These are phyloP conservation scores for Barnardius zonarius DNA, from an alignment of 2,113 vertebrate genomes.

Conservation along the genomic window DNA sequence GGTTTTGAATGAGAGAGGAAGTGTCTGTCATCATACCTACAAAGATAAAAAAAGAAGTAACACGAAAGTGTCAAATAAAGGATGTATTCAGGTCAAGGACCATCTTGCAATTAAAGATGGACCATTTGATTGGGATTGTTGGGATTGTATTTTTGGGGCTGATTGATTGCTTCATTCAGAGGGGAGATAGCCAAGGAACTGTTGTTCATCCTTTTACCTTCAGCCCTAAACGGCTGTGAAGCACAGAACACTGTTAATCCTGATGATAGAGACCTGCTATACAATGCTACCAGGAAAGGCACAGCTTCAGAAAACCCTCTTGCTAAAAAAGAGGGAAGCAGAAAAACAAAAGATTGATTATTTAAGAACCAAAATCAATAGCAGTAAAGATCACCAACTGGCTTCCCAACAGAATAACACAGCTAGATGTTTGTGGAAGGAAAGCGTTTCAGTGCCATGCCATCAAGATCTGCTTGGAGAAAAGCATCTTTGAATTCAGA, in stretches of 20 bases:
- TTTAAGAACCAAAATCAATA: neutral
- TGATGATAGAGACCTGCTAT: neutral
- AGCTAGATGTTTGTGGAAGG: neutral
- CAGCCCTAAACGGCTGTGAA: neutral
- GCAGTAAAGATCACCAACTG: neutral
- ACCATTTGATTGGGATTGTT: neutral
- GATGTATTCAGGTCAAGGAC: neutral
- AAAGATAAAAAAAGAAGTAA: neutral
- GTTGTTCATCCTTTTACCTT: neutral
- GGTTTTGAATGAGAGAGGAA: neutral
- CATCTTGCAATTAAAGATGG: neutral
- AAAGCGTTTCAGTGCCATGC: neutral
- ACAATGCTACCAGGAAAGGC: neutral
- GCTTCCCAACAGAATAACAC: neutral
- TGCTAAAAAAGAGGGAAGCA: neutral
- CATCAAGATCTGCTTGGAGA: neutral
- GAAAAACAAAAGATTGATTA: neutral
- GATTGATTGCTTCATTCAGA: neutral
- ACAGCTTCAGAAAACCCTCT: neutral
- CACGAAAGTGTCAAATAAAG: neutral
- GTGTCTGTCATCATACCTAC: neutral
- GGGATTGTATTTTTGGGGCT: neutral
- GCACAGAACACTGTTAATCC: neutral
- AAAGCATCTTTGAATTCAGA: neutral
- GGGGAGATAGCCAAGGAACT: neutral